phyloP scores from a whole-genome alignment of 2,888 invertebrate species.

The Sinodicranocentrus sp. region DNA sequence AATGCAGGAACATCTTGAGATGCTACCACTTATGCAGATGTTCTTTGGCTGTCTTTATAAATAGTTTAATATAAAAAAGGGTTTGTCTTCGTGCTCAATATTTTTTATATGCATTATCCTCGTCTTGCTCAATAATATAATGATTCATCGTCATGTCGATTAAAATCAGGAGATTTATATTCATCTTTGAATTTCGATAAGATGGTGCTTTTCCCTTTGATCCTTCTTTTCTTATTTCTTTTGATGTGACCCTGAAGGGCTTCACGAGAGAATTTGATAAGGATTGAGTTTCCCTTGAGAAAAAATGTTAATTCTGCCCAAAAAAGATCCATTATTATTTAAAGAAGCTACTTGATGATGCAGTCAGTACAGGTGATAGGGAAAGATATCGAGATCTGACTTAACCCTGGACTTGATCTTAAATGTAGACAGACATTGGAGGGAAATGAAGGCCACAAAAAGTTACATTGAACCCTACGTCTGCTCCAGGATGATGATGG shows the following conservation, averaged over 20 bases:
- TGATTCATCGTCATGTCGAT: slow-evolving; percentile 51
- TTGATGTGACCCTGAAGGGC: slow-evolving; percentile 56
- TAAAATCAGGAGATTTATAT: slow-evolving; percentile 27
- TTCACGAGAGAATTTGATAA: slow-evolving; percentile 25
- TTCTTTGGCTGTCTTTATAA: slow-evolving; percentile 23
- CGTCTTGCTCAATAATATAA: slow-evolving; percentile 55
- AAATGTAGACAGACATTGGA: background rate
- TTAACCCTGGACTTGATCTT: slow-evolving; percentile 71
- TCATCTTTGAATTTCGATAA: slow-evolving; percentile 10
- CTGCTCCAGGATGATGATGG: background rate
- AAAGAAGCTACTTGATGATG: slow-evolving; percentile 6
- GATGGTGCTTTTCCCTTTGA: background rate
- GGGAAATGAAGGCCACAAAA: background rate
- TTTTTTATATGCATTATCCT: no score
- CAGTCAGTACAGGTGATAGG: background rate
- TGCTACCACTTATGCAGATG: slow-evolving; percentile 54
- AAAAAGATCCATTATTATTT: background rate
- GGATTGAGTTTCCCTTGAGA: slow-evolving; percentile 26
- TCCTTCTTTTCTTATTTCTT: background rate
- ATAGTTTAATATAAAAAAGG: no score
- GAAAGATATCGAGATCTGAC: background rate
- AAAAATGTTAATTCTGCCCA: background rate
- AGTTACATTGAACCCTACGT: background rate
- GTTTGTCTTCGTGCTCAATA: no score
- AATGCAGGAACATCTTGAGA: no score